Evolutionary conservation across 2,888 invertebrate species (phyloP).

Genomic region (Notodonta ziczac): DNA sequence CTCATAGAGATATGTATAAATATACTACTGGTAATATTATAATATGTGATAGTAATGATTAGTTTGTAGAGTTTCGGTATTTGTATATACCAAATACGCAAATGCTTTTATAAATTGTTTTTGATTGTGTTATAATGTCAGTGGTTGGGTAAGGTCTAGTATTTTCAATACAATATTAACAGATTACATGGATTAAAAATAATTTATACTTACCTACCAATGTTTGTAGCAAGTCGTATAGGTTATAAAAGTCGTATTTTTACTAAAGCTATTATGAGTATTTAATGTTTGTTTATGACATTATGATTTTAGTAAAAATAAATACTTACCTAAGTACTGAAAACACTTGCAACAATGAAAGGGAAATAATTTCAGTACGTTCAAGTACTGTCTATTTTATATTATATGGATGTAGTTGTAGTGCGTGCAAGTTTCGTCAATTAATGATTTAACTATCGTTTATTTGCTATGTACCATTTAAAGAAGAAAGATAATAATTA

Average conservation of each 20-base stretch:
- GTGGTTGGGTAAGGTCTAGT: neutral
- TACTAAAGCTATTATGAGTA: constrained; percentile 2
- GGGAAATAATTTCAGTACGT: constrained; percentile 44
- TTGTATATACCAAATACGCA: constrained; percentile 44
- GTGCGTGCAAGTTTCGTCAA: constrained; percentile 49
- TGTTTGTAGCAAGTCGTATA: constrained; percentile 12
- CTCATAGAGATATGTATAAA: constrained; percentile 50
- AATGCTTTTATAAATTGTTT: constrained; percentile 36
- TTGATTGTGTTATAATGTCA: constrained; percentile 22
- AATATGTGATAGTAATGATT: constrained; percentile 58
- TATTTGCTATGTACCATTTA: constrained; percentile 33
- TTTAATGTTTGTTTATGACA: constrained; percentile 4
- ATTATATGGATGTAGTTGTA: constrained; percentile 26
- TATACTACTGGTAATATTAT: constrained; percentile 26
- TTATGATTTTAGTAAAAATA: constrained; percentile 23
- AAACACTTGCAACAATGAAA: constrained; percentile 27
- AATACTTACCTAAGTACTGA: neutral
- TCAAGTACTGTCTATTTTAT: constrained; percentile 46
- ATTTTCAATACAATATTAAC: neutral
- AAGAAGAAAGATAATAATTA: constrained; percentile 25
- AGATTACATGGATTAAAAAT: constrained; percentile 18
- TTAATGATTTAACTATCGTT: constrained; percentile 43
- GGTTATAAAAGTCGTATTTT: constrained; percentile 6
- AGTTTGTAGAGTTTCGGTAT: constrained; percentile 43
- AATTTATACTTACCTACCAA: constrained; percentile 3